phyloP scores from a whole-genome alignment of 2,113 vertebrate species.

The Girardinichthys multiradiatus region DNA sequence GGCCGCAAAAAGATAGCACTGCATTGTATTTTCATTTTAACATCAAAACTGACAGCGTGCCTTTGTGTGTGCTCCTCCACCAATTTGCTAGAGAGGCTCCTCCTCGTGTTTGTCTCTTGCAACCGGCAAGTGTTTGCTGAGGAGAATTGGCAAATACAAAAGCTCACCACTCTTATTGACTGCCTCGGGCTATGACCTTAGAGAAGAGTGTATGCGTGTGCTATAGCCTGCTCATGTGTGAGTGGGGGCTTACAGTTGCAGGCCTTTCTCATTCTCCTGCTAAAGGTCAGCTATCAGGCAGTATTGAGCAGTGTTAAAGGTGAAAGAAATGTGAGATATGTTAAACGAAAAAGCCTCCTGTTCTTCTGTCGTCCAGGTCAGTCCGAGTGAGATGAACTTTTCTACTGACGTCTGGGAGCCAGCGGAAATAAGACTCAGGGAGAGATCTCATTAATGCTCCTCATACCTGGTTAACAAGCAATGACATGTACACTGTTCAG shows the following conservation, averaged over 20 bases:
- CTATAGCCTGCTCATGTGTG: conserved; percentile 28
- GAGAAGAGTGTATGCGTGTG: conserved; percentile 34
- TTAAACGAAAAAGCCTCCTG: conserved; percentile 62
- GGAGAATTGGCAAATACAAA: conserved; percentile 60
- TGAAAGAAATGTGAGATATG: conserved; percentile 74
- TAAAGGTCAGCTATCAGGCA: conserved; percentile 81
- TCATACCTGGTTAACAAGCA: neutral
- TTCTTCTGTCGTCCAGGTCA: conserved; percentile 15
- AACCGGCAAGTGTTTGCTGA: conserved; percentile 33
- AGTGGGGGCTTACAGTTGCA: conserved; percentile 65
- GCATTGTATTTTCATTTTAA: conserved; percentile 19
- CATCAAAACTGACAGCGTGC: conserved; percentile 1
- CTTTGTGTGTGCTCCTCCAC: neutral
- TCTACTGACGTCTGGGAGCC: neutral
- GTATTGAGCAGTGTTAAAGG: conserved; percentile 78
- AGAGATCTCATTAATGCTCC: conserved; percentile 1
- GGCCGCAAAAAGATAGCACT: conserved; percentile 4
- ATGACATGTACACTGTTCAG: neutral
- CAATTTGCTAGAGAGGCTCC: conserved; percentile 3
- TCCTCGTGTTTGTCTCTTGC: conserved; percentile 28
- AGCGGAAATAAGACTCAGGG: neutral
- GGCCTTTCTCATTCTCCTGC: conserved; percentile 65
- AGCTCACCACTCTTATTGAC: conserved; percentile 63
- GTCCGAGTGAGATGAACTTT: conserved; percentile 23
- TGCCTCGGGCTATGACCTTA: conserved; percentile 59